A percentile compares a stretch with the other conserved stretches of the same genome.
Conservation (phyloP, 1,140 invertebrate species). For the Berghia stephanieae region DNA sequence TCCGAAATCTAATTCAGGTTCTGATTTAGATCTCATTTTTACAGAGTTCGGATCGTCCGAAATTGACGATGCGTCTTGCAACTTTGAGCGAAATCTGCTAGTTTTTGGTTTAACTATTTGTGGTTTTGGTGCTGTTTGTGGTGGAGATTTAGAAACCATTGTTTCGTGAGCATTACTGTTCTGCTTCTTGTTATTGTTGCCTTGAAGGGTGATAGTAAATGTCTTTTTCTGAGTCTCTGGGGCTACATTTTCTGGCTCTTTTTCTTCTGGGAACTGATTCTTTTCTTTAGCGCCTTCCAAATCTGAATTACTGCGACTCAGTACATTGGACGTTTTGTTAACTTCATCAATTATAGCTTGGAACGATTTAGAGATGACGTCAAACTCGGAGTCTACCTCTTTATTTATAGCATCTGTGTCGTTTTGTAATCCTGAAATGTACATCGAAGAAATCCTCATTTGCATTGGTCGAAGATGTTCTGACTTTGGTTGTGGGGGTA, state of each 20-base stretch:
- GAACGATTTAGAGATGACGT: conserved; percentile 58
- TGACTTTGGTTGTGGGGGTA: conserved; percentile 11
- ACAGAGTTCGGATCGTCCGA: conserved; percentile 29
- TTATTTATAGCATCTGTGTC: conserved; percentile 45
- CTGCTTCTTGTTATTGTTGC: neutral
- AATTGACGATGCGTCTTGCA: conserved; percentile 14
- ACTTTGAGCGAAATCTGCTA: conserved; percentile 34
- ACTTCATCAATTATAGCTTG: conserved; percentile 58
- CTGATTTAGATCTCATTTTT: conserved; percentile 37
- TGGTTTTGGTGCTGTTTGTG: conserved; percentile 17
- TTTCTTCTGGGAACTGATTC: neutral
- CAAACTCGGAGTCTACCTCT: conserved; percentile 56
- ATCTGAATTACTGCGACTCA: conserved; percentile 9
- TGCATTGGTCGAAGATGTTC: conserved; percentile 27
- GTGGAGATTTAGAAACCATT: neutral
- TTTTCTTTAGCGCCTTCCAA: neutral
- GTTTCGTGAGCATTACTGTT: neutral
- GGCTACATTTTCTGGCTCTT: neutral
- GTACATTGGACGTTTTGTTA: conserved; percentile 39
- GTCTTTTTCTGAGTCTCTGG: conserved; percentile 30
- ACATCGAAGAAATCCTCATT: conserved; percentile 29
- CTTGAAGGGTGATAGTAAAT: conserved; percentile 20
- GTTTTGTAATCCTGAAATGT: conserved; percentile 37
- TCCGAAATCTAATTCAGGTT: conserved; percentile 20
- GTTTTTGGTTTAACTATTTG: conserved; percentile 25